These are phyloP conservation scores for Ornithorhynchus anatinus DNA, from an alignment of 2,113 vertebrate genomes.

Conservation along the genomic window DNA sequence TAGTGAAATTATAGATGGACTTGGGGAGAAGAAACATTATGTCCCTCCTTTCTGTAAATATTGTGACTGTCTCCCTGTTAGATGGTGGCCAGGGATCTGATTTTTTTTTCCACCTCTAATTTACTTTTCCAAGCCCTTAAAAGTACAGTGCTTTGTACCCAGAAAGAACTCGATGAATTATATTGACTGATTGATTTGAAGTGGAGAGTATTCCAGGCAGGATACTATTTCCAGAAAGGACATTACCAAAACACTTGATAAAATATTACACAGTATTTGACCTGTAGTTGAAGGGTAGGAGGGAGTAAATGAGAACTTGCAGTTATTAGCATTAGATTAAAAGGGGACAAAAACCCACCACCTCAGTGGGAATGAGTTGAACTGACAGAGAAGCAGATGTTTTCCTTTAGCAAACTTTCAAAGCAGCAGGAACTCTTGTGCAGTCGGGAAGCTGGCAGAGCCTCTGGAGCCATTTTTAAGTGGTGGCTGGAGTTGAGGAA, in stretches of 20 bases:
- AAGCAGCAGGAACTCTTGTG: conserved; percentile 35
- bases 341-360: not conserved
- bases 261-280: conserved; percentile 4
- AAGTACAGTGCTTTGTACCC: too few species aligned
- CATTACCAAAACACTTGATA: not conserved
- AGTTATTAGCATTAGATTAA: conserved; percentile 35
- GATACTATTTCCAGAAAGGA: too few species aligned
- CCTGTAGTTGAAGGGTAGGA: conserved; percentile 14
- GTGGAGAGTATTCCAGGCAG: too few species aligned
- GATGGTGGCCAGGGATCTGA: too few species aligned
- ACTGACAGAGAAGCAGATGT: conserved; percentile 47
- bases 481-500: conserved; percentile 7
- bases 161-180: too few species aligned
- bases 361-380: conserved; percentile 32
- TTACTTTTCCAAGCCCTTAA: too few species aligned
- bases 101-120: too few species aligned
- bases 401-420: conserved; percentile 56
- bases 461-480: conserved; percentile 29
- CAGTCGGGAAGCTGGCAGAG: conserved; percentile 40
- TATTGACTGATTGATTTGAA: too few species aligned
- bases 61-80: too few species aligned
- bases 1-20: too few species aligned
- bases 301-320: not conserved
- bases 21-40: too few species aligned
- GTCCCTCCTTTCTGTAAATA: too few species aligned